Evolutionary conservation across 2,888 invertebrate species (phyloP).

Genomic region (Parnassius apollo): DNA sequence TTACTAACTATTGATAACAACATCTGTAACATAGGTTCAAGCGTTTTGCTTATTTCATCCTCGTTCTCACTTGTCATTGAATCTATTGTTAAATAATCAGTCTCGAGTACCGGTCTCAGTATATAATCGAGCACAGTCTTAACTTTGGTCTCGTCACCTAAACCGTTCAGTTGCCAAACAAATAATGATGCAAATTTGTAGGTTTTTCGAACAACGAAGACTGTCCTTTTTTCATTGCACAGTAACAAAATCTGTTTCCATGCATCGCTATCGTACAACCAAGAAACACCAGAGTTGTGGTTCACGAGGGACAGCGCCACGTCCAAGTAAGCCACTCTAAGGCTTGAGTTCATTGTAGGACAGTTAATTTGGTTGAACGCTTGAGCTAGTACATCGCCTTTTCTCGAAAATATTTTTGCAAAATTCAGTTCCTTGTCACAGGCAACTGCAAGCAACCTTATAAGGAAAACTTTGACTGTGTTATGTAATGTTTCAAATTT

Average conservation of each 20-base stretch:
- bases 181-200: constrained; percentile 83
- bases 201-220: constrained; percentile 86
- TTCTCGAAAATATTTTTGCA: constrained; percentile 73
- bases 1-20: constrained; percentile 78
- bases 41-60: constrained; percentile 71
- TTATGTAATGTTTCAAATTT: constrained; percentile 48
- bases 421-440: constrained; percentile 82
- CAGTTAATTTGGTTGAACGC: constrained; percentile 51
- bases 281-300: constrained; percentile 84
- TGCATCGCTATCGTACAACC: constrained; percentile 82
- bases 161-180: constrained; percentile 77
- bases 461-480: constrained; percentile 81
- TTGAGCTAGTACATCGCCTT: constrained; percentile 46
- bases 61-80: constrained; percentile 73
- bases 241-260: constrained; percentile 85
- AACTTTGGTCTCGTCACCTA: constrained; percentile 66
- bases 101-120: constrained; percentile 80
- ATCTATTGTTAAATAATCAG: constrained; percentile 73
- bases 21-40: constrained; percentile 81
- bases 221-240: constrained; percentile 84
- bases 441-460: constrained; percentile 82
- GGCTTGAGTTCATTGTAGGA: constrained; percentile 76
- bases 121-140: constrained; percentile 74
- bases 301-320: constrained; percentile 81
- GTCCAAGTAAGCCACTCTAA: constrained; percentile 85